Evolutionary conservation across 1,140 invertebrate species (phyloP).

Genomic region (Hydropsyche tenuis): DNA sequence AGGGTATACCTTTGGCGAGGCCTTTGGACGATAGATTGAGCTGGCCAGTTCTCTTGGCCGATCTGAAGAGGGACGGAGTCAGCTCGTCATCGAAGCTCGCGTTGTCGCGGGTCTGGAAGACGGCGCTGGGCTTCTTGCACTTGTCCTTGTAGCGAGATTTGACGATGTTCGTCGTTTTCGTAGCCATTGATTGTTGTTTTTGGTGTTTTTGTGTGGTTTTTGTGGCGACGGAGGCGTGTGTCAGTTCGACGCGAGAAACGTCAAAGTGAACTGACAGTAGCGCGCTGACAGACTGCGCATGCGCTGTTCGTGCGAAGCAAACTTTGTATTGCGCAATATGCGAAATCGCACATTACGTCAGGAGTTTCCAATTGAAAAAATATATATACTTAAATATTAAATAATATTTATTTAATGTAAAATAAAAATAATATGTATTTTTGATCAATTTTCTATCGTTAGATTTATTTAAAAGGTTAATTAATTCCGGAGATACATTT

Average conservation of each 20-base stretch:
- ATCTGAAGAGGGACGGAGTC: conserved; percentile 73
- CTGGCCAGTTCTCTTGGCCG: conserved; percentile 78
- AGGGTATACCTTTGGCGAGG: conserved; percentile 71
- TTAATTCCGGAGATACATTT: too few relatives aligned
- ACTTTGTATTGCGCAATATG: conserved; percentile 2
- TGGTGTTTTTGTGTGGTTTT: not conserved
- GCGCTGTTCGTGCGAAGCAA: not conserved
- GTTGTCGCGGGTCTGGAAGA: conserved; percentile 74
- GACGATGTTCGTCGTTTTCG: not conserved
- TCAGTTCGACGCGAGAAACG: not conserved
- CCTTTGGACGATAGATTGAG: conserved; percentile 79
- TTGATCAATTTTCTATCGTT: too few relatives aligned
- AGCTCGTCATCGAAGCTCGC: conserved; percentile 71
- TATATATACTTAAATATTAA: too few relatives aligned
- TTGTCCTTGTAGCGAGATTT: conserved; percentile 22
- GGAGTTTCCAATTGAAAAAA: too few relatives aligned
- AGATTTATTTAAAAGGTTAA: too few relatives aligned
- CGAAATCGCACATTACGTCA: not conserved
- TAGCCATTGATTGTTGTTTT: conserved; percentile 5
- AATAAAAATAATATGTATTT: too few relatives aligned
- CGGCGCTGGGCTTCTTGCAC: conserved; percentile 51
- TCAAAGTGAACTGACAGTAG: not conserved
- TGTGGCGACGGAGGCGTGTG: not conserved
- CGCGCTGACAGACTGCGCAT: not conserved
- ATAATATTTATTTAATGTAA: too few relatives aligned